These are phyloP conservation scores for Phengaris alcon DNA, from an alignment of 2,888 invertebrate species.

Conservation along the genomic window DNA sequence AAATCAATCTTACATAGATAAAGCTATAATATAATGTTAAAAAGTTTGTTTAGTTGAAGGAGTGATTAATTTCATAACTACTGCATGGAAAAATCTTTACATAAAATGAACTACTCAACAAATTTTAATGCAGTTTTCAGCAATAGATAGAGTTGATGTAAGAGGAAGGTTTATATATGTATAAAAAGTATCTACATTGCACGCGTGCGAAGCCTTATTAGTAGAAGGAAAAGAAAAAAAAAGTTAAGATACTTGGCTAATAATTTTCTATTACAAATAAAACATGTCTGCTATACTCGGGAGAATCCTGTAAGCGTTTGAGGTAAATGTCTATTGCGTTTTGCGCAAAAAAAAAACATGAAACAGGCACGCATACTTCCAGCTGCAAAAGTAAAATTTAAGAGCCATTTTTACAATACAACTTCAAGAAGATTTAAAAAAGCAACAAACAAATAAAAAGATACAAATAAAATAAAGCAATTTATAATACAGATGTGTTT, in stretches of 20 bases:
- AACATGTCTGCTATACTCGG: not conserved
- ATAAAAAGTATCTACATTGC: not conserved
- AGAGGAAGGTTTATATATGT: too few species aligned
- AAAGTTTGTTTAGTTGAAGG: too few species aligned
- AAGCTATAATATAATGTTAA: not conserved
- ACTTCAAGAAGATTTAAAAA: not conserved
- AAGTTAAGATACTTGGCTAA: not conserved
- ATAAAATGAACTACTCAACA: too few species aligned
- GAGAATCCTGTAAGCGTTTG: not conserved
- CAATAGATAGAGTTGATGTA: too few species aligned
- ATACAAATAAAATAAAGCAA: too few species aligned
- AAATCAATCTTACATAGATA: not conserved
- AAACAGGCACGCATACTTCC: not conserved
- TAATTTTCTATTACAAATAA: not conserved
- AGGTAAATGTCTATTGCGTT: not conserved
- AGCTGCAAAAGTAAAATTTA: constrained; percentile 6
- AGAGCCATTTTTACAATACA: constrained; percentile 18
- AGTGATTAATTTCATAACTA: too few species aligned
- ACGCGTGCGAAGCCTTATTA: not conserved
- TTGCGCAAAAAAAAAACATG: not conserved
- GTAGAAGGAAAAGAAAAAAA: too few species aligned
- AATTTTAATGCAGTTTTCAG: too few species aligned
- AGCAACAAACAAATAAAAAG: not conserved
- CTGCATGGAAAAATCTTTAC: too few species aligned
- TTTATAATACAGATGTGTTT: too few species aligned